Conservation (phyloP, 2,797 vertebrate genomes). For the Varecia variegata region DNA sequence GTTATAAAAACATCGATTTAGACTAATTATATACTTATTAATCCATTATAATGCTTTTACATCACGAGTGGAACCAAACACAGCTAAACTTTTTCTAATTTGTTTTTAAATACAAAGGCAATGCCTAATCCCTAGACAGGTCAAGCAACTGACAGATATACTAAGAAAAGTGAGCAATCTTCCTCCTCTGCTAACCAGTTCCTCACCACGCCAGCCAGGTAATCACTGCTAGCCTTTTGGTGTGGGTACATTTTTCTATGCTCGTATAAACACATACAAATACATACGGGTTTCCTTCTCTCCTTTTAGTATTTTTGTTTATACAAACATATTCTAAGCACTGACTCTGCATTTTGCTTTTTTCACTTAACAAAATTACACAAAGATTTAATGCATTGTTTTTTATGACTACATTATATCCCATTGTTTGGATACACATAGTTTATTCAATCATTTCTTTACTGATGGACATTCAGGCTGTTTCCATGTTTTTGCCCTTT, state of each 20-base stretch:
- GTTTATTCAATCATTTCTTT: background rate
- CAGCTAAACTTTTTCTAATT: background rate
- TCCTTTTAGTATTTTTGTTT: background rate
- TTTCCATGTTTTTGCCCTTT: background rate
- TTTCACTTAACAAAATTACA: background rate
- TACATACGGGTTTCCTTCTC: background rate
- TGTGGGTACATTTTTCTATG: background rate
- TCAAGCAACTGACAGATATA: background rate
- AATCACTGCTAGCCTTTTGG: background rate
- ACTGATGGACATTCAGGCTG: background rate
- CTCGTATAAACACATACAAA: background rate
- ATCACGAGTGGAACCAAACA: background rate
- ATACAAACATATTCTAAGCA: background rate
- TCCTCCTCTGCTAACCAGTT: background rate
- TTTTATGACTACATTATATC: background rate
- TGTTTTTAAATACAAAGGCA: background rate
- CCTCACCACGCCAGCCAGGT: background rate
- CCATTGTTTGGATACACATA: background rate
- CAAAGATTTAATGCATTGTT: background rate
- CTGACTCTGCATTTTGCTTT: background rate
- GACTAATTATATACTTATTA: background rate
- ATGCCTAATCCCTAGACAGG: background rate
- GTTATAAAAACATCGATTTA: background rate
- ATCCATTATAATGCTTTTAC: background rate
- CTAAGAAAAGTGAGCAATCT: background rate